Base-by-base conservation (phyloP, 2,888 invertebrate species). In the Cataglyphis livida region DNA sequence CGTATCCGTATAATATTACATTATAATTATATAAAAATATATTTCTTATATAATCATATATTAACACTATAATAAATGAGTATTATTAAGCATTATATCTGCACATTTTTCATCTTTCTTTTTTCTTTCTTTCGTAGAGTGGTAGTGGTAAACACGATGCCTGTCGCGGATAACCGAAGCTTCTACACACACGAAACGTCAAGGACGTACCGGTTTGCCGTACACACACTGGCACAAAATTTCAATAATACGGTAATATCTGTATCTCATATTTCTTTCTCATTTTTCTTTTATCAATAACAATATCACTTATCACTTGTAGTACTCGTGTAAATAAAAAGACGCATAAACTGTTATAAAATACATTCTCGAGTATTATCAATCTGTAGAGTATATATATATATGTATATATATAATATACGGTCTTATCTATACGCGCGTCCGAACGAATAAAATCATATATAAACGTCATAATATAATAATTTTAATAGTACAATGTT, bases 1-100 rank as follows among this genome's bases (percentile, higher is more conserved):
- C 91, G 91, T 91, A 88, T 89, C 74, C 84, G 87, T 79, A 73
- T 89, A 90, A 91, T 89, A 92, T 92, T 93, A 93, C 90, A 91
- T 93, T 93, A 93, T 93, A 94, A 93, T 94, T 93, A 94, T 94
- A 94, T 93, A 94, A 94, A 94, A 94, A 94, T 94, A 94, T 94
- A 94, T 93, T 94, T 94, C 93, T 94, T 94, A 44, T 44, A 44
- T 44, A 94, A 93, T 92, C 82, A 92, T 51, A 51, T 51, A 51
- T 94, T 94, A 94, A 94, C 94, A 94, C 94, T 94, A 94, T 93
- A 94, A 94, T 94, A 94, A 94, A 94, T 94, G 94, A 94, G 94
- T 94, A 94, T 94, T 94, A 91, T 93, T 93, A 93, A 94, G 94
- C 94, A 93, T 93, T 90, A 92, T 92, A 91, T 90, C 85, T 92